Percentiles rank a stretch among this genome's conserved stretches.
These are phyloP conservation scores for Blennius ocellaris DNA, from an alignment of 2,113 vertebrate species.

Conservation along the genomic window DNA sequence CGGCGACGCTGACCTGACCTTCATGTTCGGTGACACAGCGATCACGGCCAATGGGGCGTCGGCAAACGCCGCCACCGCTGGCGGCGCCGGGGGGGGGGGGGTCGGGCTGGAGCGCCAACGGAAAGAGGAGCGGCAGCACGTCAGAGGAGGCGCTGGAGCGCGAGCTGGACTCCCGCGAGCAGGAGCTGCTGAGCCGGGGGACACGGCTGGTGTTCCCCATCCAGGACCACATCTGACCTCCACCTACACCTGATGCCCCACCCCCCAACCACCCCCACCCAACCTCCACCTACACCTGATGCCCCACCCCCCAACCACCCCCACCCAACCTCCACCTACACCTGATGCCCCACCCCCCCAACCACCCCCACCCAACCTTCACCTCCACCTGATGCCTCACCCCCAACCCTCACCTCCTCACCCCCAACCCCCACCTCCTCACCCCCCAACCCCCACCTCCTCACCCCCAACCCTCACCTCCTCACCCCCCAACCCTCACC, in stretches of 20 bases:
- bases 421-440: conserved; percentile 22
- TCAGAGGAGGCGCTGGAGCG: conserved; percentile 92
- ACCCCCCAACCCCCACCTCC: conserved; percentile 31
- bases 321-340: too few relatives aligned
- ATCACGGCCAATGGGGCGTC: conserved; percentile 94
- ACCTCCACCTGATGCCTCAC: conserved; percentile 36
- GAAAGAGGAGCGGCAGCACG: conserved; percentile 85
- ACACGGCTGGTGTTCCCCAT: conserved; percentile 95
- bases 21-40: conserved; percentile 93
- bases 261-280: conserved; percentile 3
- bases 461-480: too few relatives aligned
- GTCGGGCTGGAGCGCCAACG: conserved; percentile 77
- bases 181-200: conserved; percentile 91
- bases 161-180: conserved; percentile 91
- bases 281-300: too few relatives aligned
- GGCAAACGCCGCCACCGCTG: conserved; percentile 77
- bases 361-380: too few relatives aligned
- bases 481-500: too few relatives aligned
- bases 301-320: too few relatives aligned
- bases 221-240: conserved; percentile 90
- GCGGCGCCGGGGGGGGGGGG: too few relatives aligned
- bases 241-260: not conserved
- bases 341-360: too few relatives aligned
- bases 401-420: too few relatives aligned
- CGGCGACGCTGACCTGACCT: conserved; percentile 91